Conservation (phyloP, 2,113 vertebrate genomes). For the Anolis sagrei region DNA sequence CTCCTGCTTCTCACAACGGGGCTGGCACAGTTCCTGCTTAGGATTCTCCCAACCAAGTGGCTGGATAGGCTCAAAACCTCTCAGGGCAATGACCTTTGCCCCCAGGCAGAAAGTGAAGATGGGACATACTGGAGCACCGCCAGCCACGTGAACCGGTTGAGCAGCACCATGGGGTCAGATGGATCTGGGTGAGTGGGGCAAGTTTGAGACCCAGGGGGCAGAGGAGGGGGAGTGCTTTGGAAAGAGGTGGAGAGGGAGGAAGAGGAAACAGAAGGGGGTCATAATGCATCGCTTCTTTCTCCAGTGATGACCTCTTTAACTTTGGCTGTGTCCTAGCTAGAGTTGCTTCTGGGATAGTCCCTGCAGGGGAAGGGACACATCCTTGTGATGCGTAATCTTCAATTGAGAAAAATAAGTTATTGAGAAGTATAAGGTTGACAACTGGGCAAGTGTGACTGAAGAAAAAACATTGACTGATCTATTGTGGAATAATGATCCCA, state of each 20-base stretch:
- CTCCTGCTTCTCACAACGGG: not conserved
- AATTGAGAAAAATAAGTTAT: not conserved
- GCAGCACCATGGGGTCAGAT: constrained; percentile 5
- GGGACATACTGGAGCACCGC: not conserved
- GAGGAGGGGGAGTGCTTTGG: not conserved
- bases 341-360: not conserved
- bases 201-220: not conserved
- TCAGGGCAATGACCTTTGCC: not conserved
- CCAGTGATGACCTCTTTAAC: not conserved
- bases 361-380: not conserved
- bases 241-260: not conserved
- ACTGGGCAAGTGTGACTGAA: not conserved
- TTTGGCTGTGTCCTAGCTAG: not conserved
- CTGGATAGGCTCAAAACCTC: not conserved
- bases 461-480: no score
- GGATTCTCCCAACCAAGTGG: not conserved
- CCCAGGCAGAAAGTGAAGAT: constrained; percentile 13
- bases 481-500: no score
- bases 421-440: not conserved
- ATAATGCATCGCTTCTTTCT: not conserved
- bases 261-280: not conserved
- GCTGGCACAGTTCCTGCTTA: not conserved
- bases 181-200: constrained; percentile 20
- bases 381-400: not conserved
- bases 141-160: not conserved